Base-by-base conservation (phyloP, 2,888 invertebrate genomes). In the Macrosoma leucophasiata region DNA sequence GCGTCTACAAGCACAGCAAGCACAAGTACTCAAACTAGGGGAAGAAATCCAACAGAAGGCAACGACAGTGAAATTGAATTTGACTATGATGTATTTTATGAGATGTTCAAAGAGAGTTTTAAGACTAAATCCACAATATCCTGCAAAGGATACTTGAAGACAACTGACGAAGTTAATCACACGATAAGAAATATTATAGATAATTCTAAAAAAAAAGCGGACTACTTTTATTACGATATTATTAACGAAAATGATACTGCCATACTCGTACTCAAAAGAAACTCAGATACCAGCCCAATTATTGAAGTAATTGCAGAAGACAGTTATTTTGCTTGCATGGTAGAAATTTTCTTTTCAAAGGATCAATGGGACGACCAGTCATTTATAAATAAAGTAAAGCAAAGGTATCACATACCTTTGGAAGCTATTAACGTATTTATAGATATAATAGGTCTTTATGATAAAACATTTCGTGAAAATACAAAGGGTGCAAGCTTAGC, bases 181-280 rank as follows among this genome's bases (percentile, higher is more conserved):
- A n/a, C n/a, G n/a, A n/a, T n/a, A n/a, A n/a, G n/a, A n/a, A n/a
- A n/a, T n/a, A n/a, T n/a, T n/a, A n/a, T n/a, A n/a, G n/a, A n/a
- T n/a, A n/a, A n/a, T n/a, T n/a, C n/a, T n/a, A n/a, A n/a, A n/a
- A n/a, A n/a, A n/a, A n/a, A n/a, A n/a, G n/a, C n/a, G n/a, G n/a
- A n/a, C n/a, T n/a, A n/a, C n/a, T n/a, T n/a, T n/a, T n/a, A n/a
- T n/a, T n/a, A n/a, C n/a, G 34, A 26, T 31, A 36, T 40, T 15
- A 22, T 27, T 32, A 30, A 26, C 26, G 25, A 29, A 20, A 33
- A 30, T 15, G 32, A 13, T 15, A 17, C 30, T 7, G 20, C 26
- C 23, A 17, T 24, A 8, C 24, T 27, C 8, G 21, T 29, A 14
- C 9, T 7, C 10, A 26, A 26, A 5, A 26, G 26, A n/a, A n/a